Evolutionary conservation across 2,888 invertebrate species (phyloP), one percentile per base, ranked within the genome.

Genomic region (Ramazzottius varieornatus): DNA sequence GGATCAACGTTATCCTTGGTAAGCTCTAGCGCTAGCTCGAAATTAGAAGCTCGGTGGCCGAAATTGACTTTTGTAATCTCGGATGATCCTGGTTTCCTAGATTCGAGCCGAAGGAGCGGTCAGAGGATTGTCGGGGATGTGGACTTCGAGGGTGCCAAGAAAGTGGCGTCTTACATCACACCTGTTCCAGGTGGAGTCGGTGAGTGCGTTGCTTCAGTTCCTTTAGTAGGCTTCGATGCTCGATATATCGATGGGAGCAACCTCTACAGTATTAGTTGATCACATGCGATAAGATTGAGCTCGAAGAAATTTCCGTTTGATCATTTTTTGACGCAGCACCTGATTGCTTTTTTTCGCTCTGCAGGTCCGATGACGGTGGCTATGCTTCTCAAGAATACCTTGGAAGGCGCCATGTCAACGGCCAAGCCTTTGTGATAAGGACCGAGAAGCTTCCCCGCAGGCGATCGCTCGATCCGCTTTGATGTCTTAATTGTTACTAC

Each of bases 361-460:
- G 29, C 20, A 54, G 4, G 77, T 1, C 77, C 77, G 1, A 77
- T 77, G 75, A 77, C 77, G 1, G 77, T 77, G 1, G 76, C 76
- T 66, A 76, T 77, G 65, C 68, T 77, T 66, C 70, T 77, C 33
- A 69, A 70, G 67, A 76, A 76, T 69, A 74, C 73, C 0, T 69
- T 73, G 32, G 73, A 74, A 65, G 71, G 72, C 67, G 73, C 73
- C 32, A 16, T 4, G 33, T 29, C 8, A 32, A 8, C 24, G 4
- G 16, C 32, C 13, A 33, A 33, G 63, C 16, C n/a, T 29, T 16
- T 24, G 32, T 63, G 63, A 63, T 63, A 63, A 20, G 40, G 20
- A 40, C n/a, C n/a, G n/a, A n/a, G n/a, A n/a, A n/a, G n/a, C n/a
- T n/a, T n/a, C n/a, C n/a, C n/a, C n/a, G n/a, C n/a, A n/a, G n/a